Conservation (phyloP, 2,888 invertebrate genomes). For the Diachrysia chrysitis region DNA sequence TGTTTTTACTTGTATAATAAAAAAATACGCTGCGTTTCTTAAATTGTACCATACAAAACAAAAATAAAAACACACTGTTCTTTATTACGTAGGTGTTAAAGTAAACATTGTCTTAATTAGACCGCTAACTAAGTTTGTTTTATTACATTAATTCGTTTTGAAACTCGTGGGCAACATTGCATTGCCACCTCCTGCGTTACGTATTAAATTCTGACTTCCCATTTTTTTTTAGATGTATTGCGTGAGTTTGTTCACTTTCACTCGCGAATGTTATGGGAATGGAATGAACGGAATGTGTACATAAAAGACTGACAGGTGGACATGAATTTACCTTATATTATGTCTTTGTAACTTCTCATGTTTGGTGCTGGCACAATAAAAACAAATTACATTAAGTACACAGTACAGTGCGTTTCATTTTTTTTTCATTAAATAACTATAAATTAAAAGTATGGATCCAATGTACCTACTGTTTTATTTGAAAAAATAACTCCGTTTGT, state of each 20-base stretch:
- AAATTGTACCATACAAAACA: slow-evolving; percentile 13
- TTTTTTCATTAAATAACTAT: too few species aligned
- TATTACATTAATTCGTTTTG: slow-evolving; percentile 35
- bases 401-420: too few species aligned
- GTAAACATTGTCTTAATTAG: slow-evolving; percentile 42
- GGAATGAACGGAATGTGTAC: not conserved
- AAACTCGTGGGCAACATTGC: slow-evolving; percentile 42
- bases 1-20: too few species aligned
- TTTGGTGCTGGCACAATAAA: too few species aligned
- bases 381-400: too few species aligned
- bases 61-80: slow-evolving; percentile 22
- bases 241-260: not conserved
- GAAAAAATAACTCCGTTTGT: too few species aligned
- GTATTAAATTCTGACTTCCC: not conserved
- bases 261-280: not conserved
- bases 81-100: slow-evolving; percentile 34
- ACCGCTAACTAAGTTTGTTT: slow-evolving; percentile 13
- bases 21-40: not conserved
- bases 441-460: too few species aligned
- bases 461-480: too few species aligned
- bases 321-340: too few species aligned
- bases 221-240: not conserved
- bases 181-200: slow-evolving; percentile 16
- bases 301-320: too few species aligned
- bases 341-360: too few species aligned